Percentiles rank a stretch among this genome's conserved stretches.
These are phyloP conservation scores for Leptosomus discolor DNA, from an alignment of 2,113 vertebrate genomes.

Conservation along the genomic window DNA sequence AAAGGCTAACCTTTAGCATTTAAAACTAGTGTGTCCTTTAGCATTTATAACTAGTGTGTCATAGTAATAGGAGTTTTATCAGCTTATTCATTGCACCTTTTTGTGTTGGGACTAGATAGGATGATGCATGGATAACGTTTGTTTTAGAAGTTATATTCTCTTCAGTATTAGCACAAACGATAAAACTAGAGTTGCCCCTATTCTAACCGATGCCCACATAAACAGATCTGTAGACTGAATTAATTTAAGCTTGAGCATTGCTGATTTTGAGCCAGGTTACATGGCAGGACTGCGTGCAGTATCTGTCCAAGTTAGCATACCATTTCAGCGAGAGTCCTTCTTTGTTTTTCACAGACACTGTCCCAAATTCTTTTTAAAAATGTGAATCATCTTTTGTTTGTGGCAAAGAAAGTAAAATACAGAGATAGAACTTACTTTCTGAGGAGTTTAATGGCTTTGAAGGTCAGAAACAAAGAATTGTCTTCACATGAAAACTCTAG, in stretches of 20 bases:
- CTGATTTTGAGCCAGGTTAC: slow-evolving; percentile 28
- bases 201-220: neutral
- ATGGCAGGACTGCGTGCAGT: neutral
- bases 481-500: neutral
- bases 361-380: slow-evolving; percentile 6
- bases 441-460: neutral
- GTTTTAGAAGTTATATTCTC: neutral
- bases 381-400: slow-evolving; percentile 28
- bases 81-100: neutral
- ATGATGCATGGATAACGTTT: neutral
- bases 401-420: neutral
- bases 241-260: neutral
- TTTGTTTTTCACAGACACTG: slow-evolving; percentile 6
- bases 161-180: neutral
- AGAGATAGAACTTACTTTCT: neutral
- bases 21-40: no score
- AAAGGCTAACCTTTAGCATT: neutral
- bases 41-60: neutral
- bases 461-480: neutral
- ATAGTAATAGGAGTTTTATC: neutral
- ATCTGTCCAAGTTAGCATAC: slow-evolving; percentile 35
- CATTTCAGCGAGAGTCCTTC: neutral
- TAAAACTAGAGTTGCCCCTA: neutral
- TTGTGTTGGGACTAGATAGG: neutral
- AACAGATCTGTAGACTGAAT: neutral